Percentiles rank a stretch among this genome's conserved stretches.
phyloP scores from a whole-genome alignment of 2,797 vertebrate genomes.

The Peromyscus aztecus region DNA sequence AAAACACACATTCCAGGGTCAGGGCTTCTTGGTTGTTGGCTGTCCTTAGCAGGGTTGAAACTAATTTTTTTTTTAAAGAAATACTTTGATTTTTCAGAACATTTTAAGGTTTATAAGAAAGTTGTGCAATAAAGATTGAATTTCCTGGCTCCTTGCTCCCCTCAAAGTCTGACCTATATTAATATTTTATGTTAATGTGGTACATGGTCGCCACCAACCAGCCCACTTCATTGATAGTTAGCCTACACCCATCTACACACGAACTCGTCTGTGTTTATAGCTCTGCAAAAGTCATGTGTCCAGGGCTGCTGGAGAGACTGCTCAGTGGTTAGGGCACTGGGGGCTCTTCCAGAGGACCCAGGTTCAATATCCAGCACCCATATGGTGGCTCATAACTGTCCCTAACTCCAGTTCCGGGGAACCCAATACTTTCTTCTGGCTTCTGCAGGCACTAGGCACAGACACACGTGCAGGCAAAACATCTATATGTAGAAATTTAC shows the following conservation, averaged over 20 bases:
- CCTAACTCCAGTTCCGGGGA: background rate
- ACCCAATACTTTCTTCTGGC: background rate
- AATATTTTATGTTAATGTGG: background rate
- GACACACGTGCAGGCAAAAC: background rate
- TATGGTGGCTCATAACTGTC: background rate
- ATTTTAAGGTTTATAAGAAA: conserved; percentile 12
- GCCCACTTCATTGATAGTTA: background rate
- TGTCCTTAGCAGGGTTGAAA: background rate
- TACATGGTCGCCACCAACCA: background rate
- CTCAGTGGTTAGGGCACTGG: background rate
- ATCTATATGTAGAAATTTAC: no score
- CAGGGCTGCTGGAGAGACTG: background rate
- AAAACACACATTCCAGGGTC: background rate
- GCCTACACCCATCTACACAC: background rate
- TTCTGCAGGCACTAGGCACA: background rate
- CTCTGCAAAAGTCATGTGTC: background rate
- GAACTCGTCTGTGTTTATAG: background rate
- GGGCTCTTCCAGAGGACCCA: background rate
- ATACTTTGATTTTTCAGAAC: conserved; percentile 10
- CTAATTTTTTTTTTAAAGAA: background rate
- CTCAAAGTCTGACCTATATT: background rate
- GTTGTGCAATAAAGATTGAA: background rate
- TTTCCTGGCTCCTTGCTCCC: background rate
- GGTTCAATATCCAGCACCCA: background rate
- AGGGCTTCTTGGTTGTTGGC: background rate